phyloP scores from a whole-genome alignment of 2,113 vertebrate genomes.

The Pardalotus punctatus region DNA sequence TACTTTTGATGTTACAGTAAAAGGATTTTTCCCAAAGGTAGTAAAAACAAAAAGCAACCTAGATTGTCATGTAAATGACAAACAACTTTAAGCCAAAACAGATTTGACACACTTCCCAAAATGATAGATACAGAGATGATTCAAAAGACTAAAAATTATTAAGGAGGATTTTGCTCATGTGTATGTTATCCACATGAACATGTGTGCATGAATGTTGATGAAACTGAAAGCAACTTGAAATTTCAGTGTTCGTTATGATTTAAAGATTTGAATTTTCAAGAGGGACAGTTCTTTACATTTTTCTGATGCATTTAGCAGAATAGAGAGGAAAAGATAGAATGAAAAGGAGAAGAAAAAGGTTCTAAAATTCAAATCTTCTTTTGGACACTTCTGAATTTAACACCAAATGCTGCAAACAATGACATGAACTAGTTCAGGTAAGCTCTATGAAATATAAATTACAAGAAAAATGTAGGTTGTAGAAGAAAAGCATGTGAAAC shows the following conservation, averaged over 20 bases:
- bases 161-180: neutral
- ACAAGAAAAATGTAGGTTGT: neutral
- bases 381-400: neutral
- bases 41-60: neutral
- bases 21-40: neutral
- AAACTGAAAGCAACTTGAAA: neutral
- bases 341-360: neutral
- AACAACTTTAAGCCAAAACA: neutral
- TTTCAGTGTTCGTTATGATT: neutral
- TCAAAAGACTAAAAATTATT: neutral
- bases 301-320: neutral
- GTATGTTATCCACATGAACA: neutral
- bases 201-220: fast-evolving
- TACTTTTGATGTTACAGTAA: neutral
- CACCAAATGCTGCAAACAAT: neutral
- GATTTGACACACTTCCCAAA: neutral
- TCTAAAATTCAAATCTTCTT: neutral
- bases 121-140: neutral
- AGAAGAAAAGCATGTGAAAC: neutral
- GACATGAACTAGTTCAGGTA: neutral
- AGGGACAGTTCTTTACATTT: neutral
- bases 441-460: neutral
- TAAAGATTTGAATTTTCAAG: neutral
- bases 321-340: neutral
- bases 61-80: neutral